Percentiles rank a stretch among this genome's conserved stretches.
phyloP scores from a whole-genome alignment of 2,113 vertebrate genomes.

The Cryptotis parvus region DNA sequence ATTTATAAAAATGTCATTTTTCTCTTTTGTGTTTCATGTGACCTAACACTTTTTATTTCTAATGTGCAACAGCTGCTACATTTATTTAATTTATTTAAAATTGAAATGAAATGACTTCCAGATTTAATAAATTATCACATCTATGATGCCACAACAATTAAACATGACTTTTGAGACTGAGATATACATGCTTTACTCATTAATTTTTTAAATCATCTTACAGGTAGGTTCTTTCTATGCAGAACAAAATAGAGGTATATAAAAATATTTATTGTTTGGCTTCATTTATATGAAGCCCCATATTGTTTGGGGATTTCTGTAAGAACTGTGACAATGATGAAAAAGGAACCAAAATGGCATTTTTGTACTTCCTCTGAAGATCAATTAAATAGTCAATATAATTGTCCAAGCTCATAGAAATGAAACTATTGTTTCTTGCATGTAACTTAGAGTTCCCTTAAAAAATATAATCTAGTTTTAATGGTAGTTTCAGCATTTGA shows the following conservation, averaged over 20 bases:
- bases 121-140: not conserved
- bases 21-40: not conserved
- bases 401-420: not conserved
- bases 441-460: not conserved
- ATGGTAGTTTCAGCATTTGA: not conserved
- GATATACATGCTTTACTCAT: not conserved
- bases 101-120: not conserved
- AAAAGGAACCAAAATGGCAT: not conserved
- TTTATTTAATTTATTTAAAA: constrained; percentile 2
- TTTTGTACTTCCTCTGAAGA: not conserved
- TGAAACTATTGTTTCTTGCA: not conserved
- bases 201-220: not conserved
- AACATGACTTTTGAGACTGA: not conserved
- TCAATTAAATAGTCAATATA: not conserved
- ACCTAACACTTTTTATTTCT: not conserved
- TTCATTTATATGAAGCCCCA: not conserved
- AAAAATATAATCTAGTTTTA: not conserved
- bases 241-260: not conserved
- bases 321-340: fast-evolving
- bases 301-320: fast-evolving
- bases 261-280: not conserved
- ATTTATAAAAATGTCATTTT: not conserved
- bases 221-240: not conserved
- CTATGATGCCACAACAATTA: not conserved
- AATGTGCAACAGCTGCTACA: not conserved